Evolutionary conservation across 2,888 invertebrate genomes (phyloP), one percentile per base, ranked within the genome.

Genomic region (Caenorhabditis sinica): DNA sequence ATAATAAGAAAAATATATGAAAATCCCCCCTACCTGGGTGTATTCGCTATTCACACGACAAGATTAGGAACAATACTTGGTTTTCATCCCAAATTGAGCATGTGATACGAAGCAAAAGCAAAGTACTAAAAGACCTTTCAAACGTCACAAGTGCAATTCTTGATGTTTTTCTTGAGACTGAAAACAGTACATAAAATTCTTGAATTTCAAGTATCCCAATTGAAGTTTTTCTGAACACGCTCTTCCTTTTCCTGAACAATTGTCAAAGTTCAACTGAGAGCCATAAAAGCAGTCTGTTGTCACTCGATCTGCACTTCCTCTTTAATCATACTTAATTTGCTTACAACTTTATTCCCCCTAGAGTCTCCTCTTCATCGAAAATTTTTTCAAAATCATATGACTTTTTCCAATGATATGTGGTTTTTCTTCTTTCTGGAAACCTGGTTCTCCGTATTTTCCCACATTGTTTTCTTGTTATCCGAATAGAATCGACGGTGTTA

Each of bases 281-380:
- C 68, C 36, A 61, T 72, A 60, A 72, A 61, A 73, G 69, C 33
- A 30, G 71, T 72, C 63, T 73, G 76, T 72, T 73, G 83, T 77
- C 75, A 83, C 69, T 83, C 66, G 83, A 83, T 83, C 83, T 75
- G 63, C 65, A 77, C 83, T 83, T 83, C 83, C 83, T 77, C 25
- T 73, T 53, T 40, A 73, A 77, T 83, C 83, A 83, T 83, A 77
- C 77, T 77, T 77, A 77, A 77, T 83, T 83, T 69, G 75, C 63
- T 74, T 56, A 53, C 74, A 71, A 68, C 71, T 68, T 43, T 20
- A 25, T 69, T 69, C n/a, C 53, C 49, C 45, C 36, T 20, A 28
- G 28, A 56, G 25, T 43, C 40, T 66, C 63, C 28, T 28, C 43
- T 65, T 45, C 15, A 28, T 17, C 2, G 45, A 51, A 43, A 23